phyloP scores from a whole-genome alignment of 2,797 vertebrate species.

The Heliangelus exortis region DNA sequence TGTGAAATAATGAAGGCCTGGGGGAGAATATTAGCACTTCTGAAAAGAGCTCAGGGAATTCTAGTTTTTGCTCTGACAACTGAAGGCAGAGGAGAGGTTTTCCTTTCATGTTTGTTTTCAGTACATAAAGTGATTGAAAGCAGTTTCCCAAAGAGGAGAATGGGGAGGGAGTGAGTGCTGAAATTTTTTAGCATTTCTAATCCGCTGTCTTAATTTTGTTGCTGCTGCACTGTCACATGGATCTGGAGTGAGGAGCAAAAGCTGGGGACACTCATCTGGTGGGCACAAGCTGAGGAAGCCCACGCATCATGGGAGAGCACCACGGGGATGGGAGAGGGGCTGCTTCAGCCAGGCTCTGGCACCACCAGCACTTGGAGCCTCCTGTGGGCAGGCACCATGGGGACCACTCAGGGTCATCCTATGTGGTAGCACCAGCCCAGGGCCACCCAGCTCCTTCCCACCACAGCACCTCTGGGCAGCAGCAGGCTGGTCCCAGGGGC shows the following conservation, averaged over 20 bases:
- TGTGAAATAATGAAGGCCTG: conserved; percentile 70
- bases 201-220: conserved; percentile 42
- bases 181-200: conserved; percentile 49
- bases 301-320: background rate
- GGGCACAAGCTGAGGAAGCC: background rate
- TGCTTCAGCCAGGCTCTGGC: background rate
- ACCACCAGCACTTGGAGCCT: background rate
- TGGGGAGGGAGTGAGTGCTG: background rate
- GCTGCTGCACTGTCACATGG: background rate
- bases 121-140: conserved; percentile 67
- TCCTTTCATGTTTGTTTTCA: conserved; percentile 76
- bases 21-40: conserved; percentile 73
- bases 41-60: conserved; percentile 72
- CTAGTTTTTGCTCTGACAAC: conserved; percentile 72
- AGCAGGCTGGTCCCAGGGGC: background rate
- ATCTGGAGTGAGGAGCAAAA: background rate
- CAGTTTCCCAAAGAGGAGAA: conserved; percentile 55
- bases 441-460: background rate
- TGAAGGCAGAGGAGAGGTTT: conserved; percentile 68
- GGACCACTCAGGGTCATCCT: background rate
- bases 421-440: fast-evolving
- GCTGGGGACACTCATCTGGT: background rate
- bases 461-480: background rate
- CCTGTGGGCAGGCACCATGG: fast-evolving
- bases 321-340: background rate